These are phyloP conservation scores for Ranitomeya imitator DNA, from an alignment of 2,113 vertebrate species.

Conservation along the genomic window DNA sequence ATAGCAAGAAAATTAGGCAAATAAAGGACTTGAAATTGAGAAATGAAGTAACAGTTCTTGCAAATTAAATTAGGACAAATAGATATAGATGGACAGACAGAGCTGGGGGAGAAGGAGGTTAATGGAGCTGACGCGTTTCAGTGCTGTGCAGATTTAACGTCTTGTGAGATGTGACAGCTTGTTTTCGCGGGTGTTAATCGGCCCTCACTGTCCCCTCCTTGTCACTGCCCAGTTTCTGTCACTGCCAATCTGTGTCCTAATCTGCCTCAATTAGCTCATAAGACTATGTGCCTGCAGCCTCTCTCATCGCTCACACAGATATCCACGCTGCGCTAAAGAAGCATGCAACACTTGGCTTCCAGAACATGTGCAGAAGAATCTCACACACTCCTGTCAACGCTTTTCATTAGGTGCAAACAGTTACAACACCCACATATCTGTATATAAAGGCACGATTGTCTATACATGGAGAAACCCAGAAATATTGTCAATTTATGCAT, in stretches of 20 bases:
- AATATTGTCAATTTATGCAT: neutral
- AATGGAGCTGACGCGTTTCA: constrained; percentile 59
- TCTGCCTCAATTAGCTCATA: constrained; percentile 82
- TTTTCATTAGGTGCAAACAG: neutral
- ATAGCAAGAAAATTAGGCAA: neutral
- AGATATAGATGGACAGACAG: constrained; percentile 32
- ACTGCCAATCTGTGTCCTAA: constrained; percentile 85
- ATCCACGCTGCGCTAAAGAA: neutral
- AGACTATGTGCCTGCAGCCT: constrained; percentile 49
- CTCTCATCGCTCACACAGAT: neutral
- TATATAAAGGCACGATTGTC: neutral
- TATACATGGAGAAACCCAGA: neutral
- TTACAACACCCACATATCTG: neutral
- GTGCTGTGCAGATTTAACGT: constrained; percentile 64
- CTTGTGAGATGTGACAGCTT: constrained; percentile 89
- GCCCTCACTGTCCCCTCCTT: constrained; percentile 82
- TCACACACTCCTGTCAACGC: neutral
- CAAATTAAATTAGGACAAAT: constrained; percentile 45
- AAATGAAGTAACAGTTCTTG: constrained; percentile 16
- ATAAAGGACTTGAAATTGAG: neutral
- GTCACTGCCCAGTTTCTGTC: constrained; percentile 91
- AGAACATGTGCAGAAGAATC: neutral
- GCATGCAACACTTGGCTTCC: constrained; percentile 28
- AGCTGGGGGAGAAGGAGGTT: neutral
- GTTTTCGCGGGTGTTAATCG: constrained; percentile 83